Evolutionary conservation across 2,113 vertebrate species (phyloP), one percentile per base, ranked within the genome.

Genomic region (Morone chrysops): DNA sequence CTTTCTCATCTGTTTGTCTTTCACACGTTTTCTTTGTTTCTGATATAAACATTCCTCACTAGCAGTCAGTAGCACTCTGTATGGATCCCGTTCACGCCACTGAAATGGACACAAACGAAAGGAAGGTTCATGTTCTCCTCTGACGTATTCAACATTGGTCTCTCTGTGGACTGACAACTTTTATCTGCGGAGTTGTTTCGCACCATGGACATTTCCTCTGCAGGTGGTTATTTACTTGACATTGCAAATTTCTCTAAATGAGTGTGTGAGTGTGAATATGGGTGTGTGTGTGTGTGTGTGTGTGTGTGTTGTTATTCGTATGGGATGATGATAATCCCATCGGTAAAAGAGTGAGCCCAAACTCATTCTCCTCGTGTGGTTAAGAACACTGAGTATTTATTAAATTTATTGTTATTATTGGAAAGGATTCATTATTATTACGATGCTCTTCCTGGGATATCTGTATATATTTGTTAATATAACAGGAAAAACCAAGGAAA

Each of bases 301-400:
- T 40, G 48, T 74, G 62, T 65, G 78, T 79, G 74, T 84, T 89
- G 70, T 90, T 84, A 84, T 94, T 93, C 93, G 81, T 90, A 92
- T 88, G 91, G 89, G 92, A 88, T 86, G 68, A 54, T 54, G 87
- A 89, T 87, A 88, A 83, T 92, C 92, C 90, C 91, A 79, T 82
- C 63, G 76, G 86, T 88, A 78, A 87, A 83, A 88, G 93, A 90
- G 80, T 92, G 92, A 91, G 85, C 66, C n/a, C 43, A 70, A 89
- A 89, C 89, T 92, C 84, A 78, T 90, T 92, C 90, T 93, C 87
- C 88, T 85, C 62, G 89, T 94, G 92, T 93, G 85, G 86, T 91
- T 91, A 92, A 89, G 88, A 94, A 94, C 92, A 91, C 91, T 92
- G 93, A 93, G 91, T 96, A 96, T 96, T 96, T 96, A 96, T 96